Percentiles rank a stretch among this genome's conserved stretches.
Conservation (phyloP, 2,797 vertebrate genomes). For the Gadopsis bispinosus region DNA sequence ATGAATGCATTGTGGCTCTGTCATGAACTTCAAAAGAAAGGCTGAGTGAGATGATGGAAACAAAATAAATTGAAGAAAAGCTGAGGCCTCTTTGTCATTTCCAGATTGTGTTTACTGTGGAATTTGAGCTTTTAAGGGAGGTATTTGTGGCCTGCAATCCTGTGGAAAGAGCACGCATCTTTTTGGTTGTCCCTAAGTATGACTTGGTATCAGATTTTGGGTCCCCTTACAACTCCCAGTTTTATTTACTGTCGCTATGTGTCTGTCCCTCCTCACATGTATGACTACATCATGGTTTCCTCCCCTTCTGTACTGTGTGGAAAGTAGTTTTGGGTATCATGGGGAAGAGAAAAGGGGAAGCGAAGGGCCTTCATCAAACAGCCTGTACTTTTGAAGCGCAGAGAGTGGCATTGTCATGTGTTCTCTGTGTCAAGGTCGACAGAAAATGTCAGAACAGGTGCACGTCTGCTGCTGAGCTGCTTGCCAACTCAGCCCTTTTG, state of each 20-base stretch:
- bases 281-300: slow-evolving; percentile 25
- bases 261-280: slow-evolving; percentile 32
- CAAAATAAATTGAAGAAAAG: slow-evolving; percentile 32
- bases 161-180: slow-evolving; percentile 27
- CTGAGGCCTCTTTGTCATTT: slow-evolving; percentile 36
- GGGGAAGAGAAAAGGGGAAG: slow-evolving; percentile 57
- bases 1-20: slow-evolving; percentile 58
- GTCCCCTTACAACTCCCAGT: neutral
- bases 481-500: slow-evolving; percentile 84
- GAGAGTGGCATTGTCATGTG: slow-evolving; percentile 83
- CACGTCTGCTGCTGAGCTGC: slow-evolving; percentile 82
- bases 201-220: neutral
- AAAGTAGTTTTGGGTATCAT: slow-evolving; percentile 72
- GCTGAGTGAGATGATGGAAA: slow-evolving; percentile 41
- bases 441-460: slow-evolving; percentile 90
- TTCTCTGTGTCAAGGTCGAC: slow-evolving; percentile 87
- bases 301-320: slow-evolving; percentile 8
- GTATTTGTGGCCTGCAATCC: slow-evolving; percentile 16
- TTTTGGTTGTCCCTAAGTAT: slow-evolving; percentile 32
- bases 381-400: slow-evolving; percentile 72
- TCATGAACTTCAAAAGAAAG: slow-evolving; percentile 64
- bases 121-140: slow-evolving; percentile 37
- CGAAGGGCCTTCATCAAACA: slow-evolving; percentile 64
- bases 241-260: slow-evolving; percentile 36
- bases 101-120: slow-evolving; percentile 34